Percentiles rank a stretch among this genome's conserved stretches.
Evolutionary conservation across 2,888 invertebrate genomes (phyloP).

Genomic region (Poecilus cupreus): DNA sequence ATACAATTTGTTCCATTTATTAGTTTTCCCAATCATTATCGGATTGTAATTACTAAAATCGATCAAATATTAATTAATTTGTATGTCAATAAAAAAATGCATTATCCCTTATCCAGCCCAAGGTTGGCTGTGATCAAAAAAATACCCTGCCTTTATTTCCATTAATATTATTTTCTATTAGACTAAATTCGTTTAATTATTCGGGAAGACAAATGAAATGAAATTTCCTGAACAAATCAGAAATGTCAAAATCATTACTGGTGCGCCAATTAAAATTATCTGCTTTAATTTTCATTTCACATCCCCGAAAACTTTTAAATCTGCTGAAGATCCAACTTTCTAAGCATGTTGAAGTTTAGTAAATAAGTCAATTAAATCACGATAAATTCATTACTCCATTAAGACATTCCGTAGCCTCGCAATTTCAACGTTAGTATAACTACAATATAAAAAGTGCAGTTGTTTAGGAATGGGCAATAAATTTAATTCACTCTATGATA

Average conservation of each 20-base stretch:
- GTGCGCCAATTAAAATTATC: background rate
- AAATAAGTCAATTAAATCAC: constrained; percentile 14
- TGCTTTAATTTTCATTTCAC: constrained; percentile 3
- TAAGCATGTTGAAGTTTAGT: constrained; percentile 1
- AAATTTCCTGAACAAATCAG: background rate
- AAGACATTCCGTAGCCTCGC: background rate
- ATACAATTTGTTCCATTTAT: background rate
- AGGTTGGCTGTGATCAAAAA: background rate
- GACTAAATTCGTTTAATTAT: background rate
- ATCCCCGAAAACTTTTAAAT: background rate
- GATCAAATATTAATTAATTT: background rate
- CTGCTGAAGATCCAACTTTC: background rate
- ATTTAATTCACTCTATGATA: background rate
- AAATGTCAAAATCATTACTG: background rate
- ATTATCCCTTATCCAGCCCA: background rate
- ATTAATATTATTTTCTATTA: background rate
- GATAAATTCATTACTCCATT: constrained; percentile 28
- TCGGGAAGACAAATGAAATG: background rate
- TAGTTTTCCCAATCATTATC: background rate
- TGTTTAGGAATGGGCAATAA: background rate
- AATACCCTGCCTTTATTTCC: background rate
- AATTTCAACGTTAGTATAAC: background rate
- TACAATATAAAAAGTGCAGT: background rate
- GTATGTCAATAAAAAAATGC: background rate
- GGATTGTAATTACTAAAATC: background rate